These are phyloP conservation scores for Papilio gigon DNA, from an alignment of 2,888 invertebrate genomes.

Conservation along the genomic window DNA sequence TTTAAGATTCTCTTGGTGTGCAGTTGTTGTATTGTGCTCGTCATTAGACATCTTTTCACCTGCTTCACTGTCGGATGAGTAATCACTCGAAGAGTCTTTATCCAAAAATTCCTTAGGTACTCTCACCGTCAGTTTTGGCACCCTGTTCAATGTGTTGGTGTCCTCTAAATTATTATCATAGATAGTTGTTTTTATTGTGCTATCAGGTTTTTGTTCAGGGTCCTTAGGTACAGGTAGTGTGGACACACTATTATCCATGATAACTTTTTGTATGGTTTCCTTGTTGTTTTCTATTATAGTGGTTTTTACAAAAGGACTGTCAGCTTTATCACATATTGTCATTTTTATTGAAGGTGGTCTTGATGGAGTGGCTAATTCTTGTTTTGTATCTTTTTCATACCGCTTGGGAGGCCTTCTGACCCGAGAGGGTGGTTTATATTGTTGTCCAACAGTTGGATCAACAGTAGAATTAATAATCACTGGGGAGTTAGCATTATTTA, in stretches of 20 bases:
- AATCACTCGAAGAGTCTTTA: conserved; percentile 79
- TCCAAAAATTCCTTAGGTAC: conserved; percentile 84
- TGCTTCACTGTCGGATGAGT: conserved; percentile 82
- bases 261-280: conserved; percentile 67
- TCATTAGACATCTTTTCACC: conserved; percentile 84
- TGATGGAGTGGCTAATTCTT: conserved; percentile 51
- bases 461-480: conserved; percentile 79
- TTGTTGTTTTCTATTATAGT: conserved; percentile 73
- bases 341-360: conserved; percentile 76
- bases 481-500: conserved; percentile 78
- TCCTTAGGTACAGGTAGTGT: conserved; percentile 49
- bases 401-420: conserved; percentile 73
- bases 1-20: conserved; percentile 49
- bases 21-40: conserved; percentile 66
- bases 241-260: conserved; percentile 71
- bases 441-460: conserved; percentile 74
- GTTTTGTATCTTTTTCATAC: conserved; percentile 63
- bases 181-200: conserved; percentile 72
- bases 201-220: conserved; percentile 67
- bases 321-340: conserved; percentile 79
- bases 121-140: conserved; percentile 87
- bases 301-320: conserved; percentile 76
- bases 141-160: conserved; percentile 78
- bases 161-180: conserved; percentile 77
- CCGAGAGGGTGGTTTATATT: conserved; percentile 71